These are phyloP conservation scores for Botia kubotai DNA, from an alignment of 2,797 vertebrate species.

Conservation along the genomic window DNA sequence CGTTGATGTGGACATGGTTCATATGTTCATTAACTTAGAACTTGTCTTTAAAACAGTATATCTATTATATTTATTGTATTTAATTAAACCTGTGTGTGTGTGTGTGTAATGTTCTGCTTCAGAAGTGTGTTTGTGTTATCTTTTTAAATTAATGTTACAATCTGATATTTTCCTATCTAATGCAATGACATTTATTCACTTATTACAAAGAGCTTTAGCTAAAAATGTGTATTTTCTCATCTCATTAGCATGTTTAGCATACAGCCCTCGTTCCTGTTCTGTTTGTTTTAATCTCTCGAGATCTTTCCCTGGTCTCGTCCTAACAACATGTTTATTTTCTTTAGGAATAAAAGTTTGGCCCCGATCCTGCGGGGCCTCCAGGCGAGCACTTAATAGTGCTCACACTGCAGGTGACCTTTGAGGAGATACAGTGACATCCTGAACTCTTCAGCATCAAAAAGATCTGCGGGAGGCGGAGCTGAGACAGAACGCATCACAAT, in stretches of 20 bases:
- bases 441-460: constrained; percentile 72
- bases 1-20: no score
- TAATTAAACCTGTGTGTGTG: no score
- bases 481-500: constrained; percentile 78
- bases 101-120: no score
- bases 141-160: no score
- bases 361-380: constrained; percentile 60
- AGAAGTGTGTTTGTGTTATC: no score
- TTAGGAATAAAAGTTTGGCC: constrained; percentile 71
- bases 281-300: constrained; percentile 69
- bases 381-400: constrained; percentile 40
- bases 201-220: no score
- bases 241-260: constrained; percentile 67
- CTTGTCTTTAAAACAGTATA: no score
- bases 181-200: no score
- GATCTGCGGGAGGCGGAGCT: constrained; percentile 61
- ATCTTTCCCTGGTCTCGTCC: constrained; percentile 61
- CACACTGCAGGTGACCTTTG: constrained; percentile 62
- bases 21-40: no score
- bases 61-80: no score
- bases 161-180: no score
- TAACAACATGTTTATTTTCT: constrained; percentile 78
- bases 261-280: constrained; percentile 70
- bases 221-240: constrained; percentile 28
- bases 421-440: constrained; percentile 61